phyloP scores from a whole-genome alignment of 2,113 vertebrate species.

The Cnemophilus loriae region DNA sequence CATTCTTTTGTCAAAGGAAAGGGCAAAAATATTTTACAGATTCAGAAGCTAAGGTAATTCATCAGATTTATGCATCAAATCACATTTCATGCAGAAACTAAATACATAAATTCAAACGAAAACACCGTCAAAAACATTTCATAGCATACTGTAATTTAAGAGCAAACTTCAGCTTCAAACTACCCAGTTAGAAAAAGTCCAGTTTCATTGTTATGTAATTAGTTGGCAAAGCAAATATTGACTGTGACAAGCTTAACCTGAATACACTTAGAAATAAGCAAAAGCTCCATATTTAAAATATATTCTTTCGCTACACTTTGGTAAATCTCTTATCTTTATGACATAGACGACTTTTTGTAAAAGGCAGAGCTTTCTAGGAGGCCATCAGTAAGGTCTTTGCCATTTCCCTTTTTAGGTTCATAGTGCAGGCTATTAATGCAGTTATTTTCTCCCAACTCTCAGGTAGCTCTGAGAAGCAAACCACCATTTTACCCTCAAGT shows the following conservation, averaged over 20 bases:
- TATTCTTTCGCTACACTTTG: background rate
- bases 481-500: background rate
- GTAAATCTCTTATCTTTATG: too few relatives aligned
- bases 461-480: background rate
- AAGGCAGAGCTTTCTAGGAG: background rate
- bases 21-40: background rate
- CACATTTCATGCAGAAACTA: background rate
- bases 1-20: background rate
- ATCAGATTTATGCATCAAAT: background rate
- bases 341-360: too few relatives aligned
- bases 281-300: background rate
- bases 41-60: background rate
- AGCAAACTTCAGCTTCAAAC: background rate
- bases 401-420: background rate
- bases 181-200: background rate
- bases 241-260: background rate
- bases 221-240: background rate
- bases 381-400: background rate
- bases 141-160: background rate
- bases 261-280: background rate
- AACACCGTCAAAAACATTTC: background rate
- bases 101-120: background rate
- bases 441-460: background rate
- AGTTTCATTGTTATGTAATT: background rate
- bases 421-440: background rate